Conservation (phyloP, 1,140 invertebrate species). For the Galleria mellonella region DNA sequence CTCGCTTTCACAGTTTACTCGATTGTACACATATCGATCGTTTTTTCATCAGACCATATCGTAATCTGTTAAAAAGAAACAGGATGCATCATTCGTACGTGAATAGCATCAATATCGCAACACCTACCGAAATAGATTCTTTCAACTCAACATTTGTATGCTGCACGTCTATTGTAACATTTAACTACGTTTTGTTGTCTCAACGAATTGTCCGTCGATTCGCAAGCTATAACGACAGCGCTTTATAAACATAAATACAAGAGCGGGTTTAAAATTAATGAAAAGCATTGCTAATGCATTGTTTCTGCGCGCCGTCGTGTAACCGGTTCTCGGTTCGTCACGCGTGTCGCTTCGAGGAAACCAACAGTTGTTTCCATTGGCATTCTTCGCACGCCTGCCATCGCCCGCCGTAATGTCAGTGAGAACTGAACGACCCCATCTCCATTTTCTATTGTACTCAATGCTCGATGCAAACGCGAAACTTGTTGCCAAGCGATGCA, state of each 20-base stretch:
- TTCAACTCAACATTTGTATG: slow-evolving; percentile 8
- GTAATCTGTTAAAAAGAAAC: slow-evolving; percentile 3
- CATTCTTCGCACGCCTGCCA: slow-evolving; percentile 51
- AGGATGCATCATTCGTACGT: slow-evolving; percentile 13
- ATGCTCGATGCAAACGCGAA: slow-evolving; percentile 4
- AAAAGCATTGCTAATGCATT: slow-evolving; percentile 43
- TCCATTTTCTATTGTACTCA: slow-evolving; percentile 24
- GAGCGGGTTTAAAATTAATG: slow-evolving; percentile 33
- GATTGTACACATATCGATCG: slow-evolving; percentile 10
- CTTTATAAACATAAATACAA: slow-evolving; percentile 24
- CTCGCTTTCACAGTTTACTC: slow-evolving; percentile 26
- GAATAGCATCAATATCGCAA: slow-evolving; percentile 11
- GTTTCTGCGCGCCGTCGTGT: slow-evolving; percentile 43
- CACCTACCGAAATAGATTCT: slow-evolving; percentile 10
- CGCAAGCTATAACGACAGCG: slow-evolving; percentile 6
- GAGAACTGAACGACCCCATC: slow-evolving; percentile 20
- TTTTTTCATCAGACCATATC: slow-evolving; percentile 8
- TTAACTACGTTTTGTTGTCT: slow-evolving; percentile 14
- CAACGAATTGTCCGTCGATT: slow-evolving; percentile 10
- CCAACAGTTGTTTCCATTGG: slow-evolving; percentile 56
- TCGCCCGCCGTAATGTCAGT: slow-evolving; percentile 22
- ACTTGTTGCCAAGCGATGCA: slow-evolving; percentile 14
- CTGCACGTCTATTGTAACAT: slow-evolving; percentile 5
- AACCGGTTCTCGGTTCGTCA: slow-evolving; percentile 49
- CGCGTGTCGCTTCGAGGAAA: slow-evolving; percentile 52